These are phyloP conservation scores for Sardina pilchardus DNA, from an alignment of 2,113 vertebrate species.

Conservation along the genomic window DNA sequence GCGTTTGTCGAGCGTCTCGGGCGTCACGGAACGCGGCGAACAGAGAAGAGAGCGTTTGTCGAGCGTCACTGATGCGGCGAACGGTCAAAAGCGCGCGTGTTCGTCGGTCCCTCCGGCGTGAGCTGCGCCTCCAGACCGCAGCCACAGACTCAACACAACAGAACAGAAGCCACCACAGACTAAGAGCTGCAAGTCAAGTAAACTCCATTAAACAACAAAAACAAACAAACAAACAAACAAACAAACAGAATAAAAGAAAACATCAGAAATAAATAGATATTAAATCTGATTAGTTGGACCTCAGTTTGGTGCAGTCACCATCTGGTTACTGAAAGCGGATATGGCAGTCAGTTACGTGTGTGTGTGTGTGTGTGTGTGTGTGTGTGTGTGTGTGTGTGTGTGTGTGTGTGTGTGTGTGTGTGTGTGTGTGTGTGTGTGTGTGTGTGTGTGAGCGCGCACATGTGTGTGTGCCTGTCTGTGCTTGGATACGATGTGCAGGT, in stretches of 20 bases:
- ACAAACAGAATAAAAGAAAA: not conserved
- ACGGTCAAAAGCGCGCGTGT: not conserved
- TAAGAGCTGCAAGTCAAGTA: conserved; percentile 37
- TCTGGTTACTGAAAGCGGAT: conserved; percentile 36
- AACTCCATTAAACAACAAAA: conserved; percentile 46
- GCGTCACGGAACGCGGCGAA: too few relatives aligned
- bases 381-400: conserved; percentile 8
- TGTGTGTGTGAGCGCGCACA: conserved; percentile 5
- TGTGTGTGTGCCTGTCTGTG: conserved; percentile 18
- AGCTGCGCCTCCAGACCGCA: not conserved
- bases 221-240: not conserved
- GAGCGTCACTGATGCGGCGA: too few relatives aligned
- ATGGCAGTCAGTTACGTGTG: conserved; percentile 34
- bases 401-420: not conserved
- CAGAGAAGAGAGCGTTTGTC: too few relatives aligned
- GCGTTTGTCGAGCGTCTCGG: not conserved
- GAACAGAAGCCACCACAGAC: not conserved
- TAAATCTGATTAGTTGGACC: conserved; percentile 38
- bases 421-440: not conserved
- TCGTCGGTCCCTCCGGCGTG: not conserved
- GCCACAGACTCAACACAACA: not conserved
- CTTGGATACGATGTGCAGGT: not conserved
- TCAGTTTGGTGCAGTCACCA: conserved; percentile 41
- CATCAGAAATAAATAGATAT: conserved; percentile 47
- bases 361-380: conserved; percentile 17